Evolutionary conservation across 1,140 invertebrate species (phyloP).

Genomic region (Tribolium castaneum): DNA sequence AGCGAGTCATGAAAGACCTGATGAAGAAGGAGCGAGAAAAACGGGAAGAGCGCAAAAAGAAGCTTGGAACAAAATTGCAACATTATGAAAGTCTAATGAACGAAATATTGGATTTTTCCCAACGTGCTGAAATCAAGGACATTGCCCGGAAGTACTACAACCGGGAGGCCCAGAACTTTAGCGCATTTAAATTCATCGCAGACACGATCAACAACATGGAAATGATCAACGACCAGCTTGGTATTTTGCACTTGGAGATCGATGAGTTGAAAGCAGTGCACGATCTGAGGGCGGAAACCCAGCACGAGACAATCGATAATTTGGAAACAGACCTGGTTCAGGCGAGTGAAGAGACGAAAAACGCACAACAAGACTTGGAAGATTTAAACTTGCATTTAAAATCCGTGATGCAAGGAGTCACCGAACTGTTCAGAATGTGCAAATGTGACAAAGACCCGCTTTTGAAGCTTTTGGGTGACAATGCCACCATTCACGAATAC

Average conservation of each 20-base stretch:
- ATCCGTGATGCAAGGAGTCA: slow-evolving; percentile 69
- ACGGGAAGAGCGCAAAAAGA: slow-evolving; percentile 71
- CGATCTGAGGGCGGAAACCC: slow-evolving; percentile 64
- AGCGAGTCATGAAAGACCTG: slow-evolving; percentile 78
- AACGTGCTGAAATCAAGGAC: slow-evolving; percentile 75
- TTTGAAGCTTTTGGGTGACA: slow-evolving; percentile 62
- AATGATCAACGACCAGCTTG: slow-evolving; percentile 61
- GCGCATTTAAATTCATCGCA: slow-evolving; percentile 91
- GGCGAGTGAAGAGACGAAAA: slow-evolving; percentile 61
- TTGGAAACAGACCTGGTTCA: slow-evolving; percentile 63
- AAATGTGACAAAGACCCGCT: slow-evolving; percentile 75
- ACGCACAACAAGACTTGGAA: slow-evolving; percentile 66
- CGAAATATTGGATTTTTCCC: slow-evolving; percentile 69
- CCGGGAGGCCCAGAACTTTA: slow-evolving; percentile 91
- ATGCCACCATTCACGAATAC: slow-evolving; percentile 72
- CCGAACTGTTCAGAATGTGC: slow-evolving; percentile 70
- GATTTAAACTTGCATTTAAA: slow-evolving; percentile 66
- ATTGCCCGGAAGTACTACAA: slow-evolving; percentile 82
- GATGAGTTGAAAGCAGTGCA: slow-evolving; percentile 65
- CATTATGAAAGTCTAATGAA: slow-evolving; percentile 80
- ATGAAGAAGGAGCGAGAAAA: slow-evolving; percentile 77
- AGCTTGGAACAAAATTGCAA: slow-evolving; percentile 74
- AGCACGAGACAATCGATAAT: slow-evolving; percentile 65
- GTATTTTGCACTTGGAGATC: neutral
- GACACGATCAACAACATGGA: slow-evolving; percentile 90